Conservation (phyloP, 2,797 vertebrate genomes). For the Lagorchestes hirsutus region DNA sequence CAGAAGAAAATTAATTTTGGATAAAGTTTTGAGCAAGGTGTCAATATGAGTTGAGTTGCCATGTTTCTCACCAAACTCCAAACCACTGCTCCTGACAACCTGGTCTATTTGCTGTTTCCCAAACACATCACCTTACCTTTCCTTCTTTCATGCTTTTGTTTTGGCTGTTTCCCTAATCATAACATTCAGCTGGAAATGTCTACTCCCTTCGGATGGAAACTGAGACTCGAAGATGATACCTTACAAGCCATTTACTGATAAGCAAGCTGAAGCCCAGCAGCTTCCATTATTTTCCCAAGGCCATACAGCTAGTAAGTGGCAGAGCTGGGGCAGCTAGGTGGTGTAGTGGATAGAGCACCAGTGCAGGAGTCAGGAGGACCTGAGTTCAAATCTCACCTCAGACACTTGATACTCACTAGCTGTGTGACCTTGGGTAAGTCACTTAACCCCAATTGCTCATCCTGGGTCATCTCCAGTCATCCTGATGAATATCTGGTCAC, state of each 20-base stretch:
- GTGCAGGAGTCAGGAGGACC: too few species aligned
- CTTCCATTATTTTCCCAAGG: not conserved
- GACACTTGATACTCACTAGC: too few species aligned
- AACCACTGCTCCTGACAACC: constrained; percentile 1
- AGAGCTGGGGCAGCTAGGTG: too few species aligned
- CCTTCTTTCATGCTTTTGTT: not conserved
- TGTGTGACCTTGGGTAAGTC: too few species aligned
- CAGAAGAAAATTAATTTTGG: not conserved
- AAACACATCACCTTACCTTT: not conserved
- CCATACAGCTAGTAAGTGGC: too few species aligned
- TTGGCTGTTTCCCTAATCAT: not conserved
- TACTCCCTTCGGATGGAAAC: not conserved
- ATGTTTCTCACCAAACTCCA: not conserved
- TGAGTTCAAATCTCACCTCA: too few species aligned
- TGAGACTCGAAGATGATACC: not conserved
- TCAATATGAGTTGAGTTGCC: not conserved
- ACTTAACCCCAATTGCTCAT: too few species aligned
- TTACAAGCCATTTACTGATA: not conserved
- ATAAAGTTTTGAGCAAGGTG: not conserved
- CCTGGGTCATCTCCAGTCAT: too few species aligned
- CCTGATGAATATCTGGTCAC: too few species aligned
- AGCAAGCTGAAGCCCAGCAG: too few species aligned
- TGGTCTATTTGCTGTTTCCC: not conserved
- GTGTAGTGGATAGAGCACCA: too few species aligned
- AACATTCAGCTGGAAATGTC: not conserved